Evolutionary conservation across 1,140 invertebrate genomes (phyloP).

Genomic region (Limonius californicus): DNA sequence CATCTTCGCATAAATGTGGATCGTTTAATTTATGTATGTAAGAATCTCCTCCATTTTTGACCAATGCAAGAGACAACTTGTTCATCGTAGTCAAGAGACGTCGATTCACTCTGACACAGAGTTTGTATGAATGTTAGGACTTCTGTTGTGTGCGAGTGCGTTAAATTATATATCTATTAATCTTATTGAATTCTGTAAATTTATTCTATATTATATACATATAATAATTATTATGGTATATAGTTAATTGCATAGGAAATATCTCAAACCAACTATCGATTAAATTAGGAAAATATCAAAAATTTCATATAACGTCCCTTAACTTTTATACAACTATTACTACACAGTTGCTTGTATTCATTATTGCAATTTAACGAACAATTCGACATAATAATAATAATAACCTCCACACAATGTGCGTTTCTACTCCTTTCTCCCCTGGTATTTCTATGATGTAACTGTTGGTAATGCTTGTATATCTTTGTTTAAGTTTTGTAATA

Average conservation of each 20-base stretch:
- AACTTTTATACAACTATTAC: constrained; percentile 42
- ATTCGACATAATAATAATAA: too few relatives aligned
- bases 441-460: not conserved
- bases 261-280: constrained; percentile 44
- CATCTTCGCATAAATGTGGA: constrained; percentile 11
- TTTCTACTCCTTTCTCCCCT: not conserved
- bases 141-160: constrained; percentile 40
- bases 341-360: constrained; percentile 22
- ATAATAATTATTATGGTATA: constrained; percentile 43
- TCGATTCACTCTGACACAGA: constrained; percentile 33
- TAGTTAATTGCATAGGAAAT: constrained; percentile 45
- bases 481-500: not conserved
- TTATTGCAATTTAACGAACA: not conserved
- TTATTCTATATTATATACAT: constrained; percentile 46
- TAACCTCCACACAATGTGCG: not conserved
- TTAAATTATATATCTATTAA: constrained; percentile 44
- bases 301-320: constrained; percentile 45
- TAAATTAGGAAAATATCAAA: constrained; percentile 43
- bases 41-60: constrained; percentile 38
- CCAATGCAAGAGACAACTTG: not conserved
- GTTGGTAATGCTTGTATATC: constrained; percentile 10
- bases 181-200: constrained; percentile 46
- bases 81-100: constrained; percentile 20
- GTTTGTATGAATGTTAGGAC: constrained; percentile 35
- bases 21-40: constrained; percentile 20